These are phyloP conservation scores for Anolis carolinensis DNA, from an alignment of 2,113 vertebrate species.

Conservation along the genomic window DNA sequence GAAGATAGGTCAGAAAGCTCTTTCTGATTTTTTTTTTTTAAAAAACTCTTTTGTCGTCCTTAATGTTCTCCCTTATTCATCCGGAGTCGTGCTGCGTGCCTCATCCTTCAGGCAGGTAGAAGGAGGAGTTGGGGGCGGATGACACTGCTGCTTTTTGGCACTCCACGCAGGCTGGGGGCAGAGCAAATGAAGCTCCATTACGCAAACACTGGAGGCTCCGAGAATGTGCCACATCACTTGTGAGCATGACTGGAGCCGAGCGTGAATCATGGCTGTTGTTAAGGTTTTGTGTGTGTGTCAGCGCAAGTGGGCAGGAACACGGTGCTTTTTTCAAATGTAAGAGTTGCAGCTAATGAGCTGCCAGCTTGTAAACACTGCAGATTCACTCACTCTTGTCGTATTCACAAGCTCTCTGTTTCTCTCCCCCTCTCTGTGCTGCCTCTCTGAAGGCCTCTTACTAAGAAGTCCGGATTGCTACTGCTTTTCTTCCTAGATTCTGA, in stretches of 20 bases:
- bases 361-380: conserved; percentile 46
- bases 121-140: conserved; percentile 67
- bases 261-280: conserved; percentile 74
- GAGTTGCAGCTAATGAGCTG: conserved; percentile 42
- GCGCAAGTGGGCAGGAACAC: conserved; percentile 72
- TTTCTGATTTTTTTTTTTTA: conserved; percentile 65
- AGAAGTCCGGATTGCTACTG: conserved; percentile 18
- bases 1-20: conserved; percentile 56
- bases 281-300: conserved; percentile 72
- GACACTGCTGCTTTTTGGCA: conserved; percentile 64
- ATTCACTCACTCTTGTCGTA: conserved; percentile 21
- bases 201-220: conserved; percentile 60
- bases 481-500: conserved; percentile 24
- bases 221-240: conserved; percentile 57
- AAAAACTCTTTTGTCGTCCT: conserved; percentile 49
- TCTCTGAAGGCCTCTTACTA: conserved; percentile 3
- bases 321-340: conserved; percentile 45
- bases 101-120: conserved; percentile 61
- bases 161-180: conserved; percentile 55
- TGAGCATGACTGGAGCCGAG: conserved; percentile 65
- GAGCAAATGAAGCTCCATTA: conserved; percentile 55
- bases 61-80: conserved; percentile 52
- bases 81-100: conserved; percentile 33
- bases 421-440: background rate
- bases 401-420: fast-evolving